These are phyloP conservation scores for Acanthaster planci DNA, from an alignment of 35 echinoderm and acorn worm species.

Conservation along the genomic window DNA sequence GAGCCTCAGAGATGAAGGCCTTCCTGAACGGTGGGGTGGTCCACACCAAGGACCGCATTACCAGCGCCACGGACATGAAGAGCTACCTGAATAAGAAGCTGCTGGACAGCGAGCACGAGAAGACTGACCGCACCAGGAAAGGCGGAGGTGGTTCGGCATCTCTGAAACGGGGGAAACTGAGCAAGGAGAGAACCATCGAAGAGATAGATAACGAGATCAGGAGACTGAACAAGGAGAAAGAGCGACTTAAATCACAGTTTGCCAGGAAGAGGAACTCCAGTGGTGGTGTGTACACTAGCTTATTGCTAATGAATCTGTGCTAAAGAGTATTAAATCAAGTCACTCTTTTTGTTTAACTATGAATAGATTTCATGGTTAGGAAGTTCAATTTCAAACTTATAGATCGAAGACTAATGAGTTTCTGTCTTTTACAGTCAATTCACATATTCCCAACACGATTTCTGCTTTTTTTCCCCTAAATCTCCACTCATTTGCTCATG, in stretches of 20 bases:
- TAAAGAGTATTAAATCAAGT: too few species aligned
- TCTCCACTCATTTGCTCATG: too few species aligned
- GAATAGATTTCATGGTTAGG: too few species aligned
- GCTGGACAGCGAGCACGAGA: constrained; percentile 11
- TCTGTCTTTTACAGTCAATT: too few species aligned
- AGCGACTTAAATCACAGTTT: background rate
- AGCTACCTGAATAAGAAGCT: constrained; percentile 46
- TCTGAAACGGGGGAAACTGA: background rate
- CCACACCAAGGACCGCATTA: background rate
- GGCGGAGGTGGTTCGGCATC: background rate
- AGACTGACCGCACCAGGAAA: background rate
- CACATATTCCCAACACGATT: too few species aligned
- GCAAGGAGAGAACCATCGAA: background rate
- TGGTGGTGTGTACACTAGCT: background rate
- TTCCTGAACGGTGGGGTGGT: constrained; percentile 22
- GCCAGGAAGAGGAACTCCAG: background rate
- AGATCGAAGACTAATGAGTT: too few species aligned
- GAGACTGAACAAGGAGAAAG: constrained; percentile 16
- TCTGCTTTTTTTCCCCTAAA: too few species aligned
- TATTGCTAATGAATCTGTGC: too few species aligned
- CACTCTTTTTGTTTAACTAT: too few species aligned
- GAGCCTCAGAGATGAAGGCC: constrained; percentile 30
- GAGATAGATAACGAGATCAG: background rate
- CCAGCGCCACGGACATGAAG: constrained; percentile 32
- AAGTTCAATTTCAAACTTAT: too few species aligned